These are phyloP conservation scores for Gorsachius goisagi DNA, from an alignment of 2,113 vertebrate genomes.

Conservation along the genomic window DNA sequence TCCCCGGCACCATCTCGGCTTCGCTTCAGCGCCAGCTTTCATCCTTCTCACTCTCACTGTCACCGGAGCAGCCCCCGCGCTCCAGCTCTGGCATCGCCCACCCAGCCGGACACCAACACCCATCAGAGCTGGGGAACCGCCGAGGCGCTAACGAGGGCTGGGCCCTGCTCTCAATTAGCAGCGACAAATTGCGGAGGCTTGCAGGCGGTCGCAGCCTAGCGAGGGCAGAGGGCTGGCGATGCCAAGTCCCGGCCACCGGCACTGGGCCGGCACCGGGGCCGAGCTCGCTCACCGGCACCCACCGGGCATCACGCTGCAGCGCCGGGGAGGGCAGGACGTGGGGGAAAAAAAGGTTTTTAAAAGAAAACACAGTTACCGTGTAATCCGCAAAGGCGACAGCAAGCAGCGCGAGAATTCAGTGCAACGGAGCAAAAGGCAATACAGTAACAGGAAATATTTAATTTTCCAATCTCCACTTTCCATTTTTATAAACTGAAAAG, in stretches of 20 bases:
- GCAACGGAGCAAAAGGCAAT: constrained; percentile 63
- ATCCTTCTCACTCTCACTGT: fast-evolving
- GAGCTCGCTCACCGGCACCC: not conserved
- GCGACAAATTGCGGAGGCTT: fast-evolving
- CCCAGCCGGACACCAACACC: not conserved
- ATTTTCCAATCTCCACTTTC: constrained; percentile 83
- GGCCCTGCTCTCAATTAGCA: not conserved
- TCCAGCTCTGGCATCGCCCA: not conserved
- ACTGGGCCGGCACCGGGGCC: fast-evolving
- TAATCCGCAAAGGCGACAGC: not conserved
- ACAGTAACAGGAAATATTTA: constrained; percentile 79
- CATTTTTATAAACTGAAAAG: constrained; percentile 89
- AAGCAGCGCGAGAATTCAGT: not conserved
- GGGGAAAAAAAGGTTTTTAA: not conserved
- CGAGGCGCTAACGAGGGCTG: not conserved
- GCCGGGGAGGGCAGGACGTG: not conserved
- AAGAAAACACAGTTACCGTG: not conserved
- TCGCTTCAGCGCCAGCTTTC: not conserved
- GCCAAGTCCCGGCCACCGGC: not conserved
- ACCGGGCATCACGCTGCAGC: not conserved
- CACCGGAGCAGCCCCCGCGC: fast-evolving
- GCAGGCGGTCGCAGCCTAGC: fast-evolving
- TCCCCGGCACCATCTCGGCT: fast-evolving
- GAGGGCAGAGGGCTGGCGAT: not conserved
- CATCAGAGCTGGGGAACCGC: fast-evolving